These are phyloP conservation scores for Macrobrachium rosenbergii DNA, from an alignment of 1,140 invertebrate species.

Conservation along the genomic window DNA sequence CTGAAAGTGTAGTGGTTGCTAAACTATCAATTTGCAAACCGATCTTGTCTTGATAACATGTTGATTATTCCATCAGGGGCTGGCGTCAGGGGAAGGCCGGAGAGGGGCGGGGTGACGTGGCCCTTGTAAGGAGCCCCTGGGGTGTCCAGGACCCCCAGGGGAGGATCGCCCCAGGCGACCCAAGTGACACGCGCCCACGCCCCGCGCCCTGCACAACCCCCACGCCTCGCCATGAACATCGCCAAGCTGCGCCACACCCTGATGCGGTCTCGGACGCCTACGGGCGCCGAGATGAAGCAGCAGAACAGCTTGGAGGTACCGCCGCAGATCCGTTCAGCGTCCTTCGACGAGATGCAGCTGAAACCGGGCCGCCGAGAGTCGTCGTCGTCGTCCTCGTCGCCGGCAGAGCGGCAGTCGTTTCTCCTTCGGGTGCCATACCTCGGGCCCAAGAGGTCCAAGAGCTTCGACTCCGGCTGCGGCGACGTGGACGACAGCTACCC, in stretches of 20 bases:
- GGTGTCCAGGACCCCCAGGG: slow-evolving; percentile 60
- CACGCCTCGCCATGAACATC: slow-evolving; percentile 50
- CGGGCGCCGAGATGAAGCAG: slow-evolving; percentile 89
- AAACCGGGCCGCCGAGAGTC: slow-evolving; percentile 76
- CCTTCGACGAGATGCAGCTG: slow-evolving; percentile 89
- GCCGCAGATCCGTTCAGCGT: slow-evolving; percentile 86
- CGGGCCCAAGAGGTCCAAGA: slow-evolving; percentile 79
- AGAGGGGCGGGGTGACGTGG: slow-evolving; percentile 62
- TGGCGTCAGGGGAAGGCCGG: slow-evolving; percentile 55
- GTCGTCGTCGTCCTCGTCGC: slow-evolving; percentile 69
- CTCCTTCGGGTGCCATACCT: slow-evolving; percentile 68
- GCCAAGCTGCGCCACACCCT: slow-evolving; percentile 87
- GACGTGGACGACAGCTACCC: slow-evolving; percentile 71
- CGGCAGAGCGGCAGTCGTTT: slow-evolving; percentile 60
- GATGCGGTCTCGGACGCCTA: slow-evolving; percentile 86
- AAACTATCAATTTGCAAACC: too few species aligned
- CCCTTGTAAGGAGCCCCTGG: slow-evolving; percentile 56
- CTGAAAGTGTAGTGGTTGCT: too few species aligned
- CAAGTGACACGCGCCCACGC: slow-evolving; percentile 36
- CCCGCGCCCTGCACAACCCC: slow-evolving; percentile 15
- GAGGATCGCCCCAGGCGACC: slow-evolving; percentile 35
- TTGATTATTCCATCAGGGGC: slow-evolving; percentile 30
- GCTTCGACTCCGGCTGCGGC: slow-evolving; percentile 80
- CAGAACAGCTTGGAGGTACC: slow-evolving; percentile 90
- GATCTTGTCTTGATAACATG: too few species aligned